A percentile compares a stretch with the other conserved stretches of the same genome.
These are phyloP conservation scores for Daktulosphaira vitifoliae DNA, from an alignment of 1,140 invertebrate species.

Conservation along the genomic window DNA sequence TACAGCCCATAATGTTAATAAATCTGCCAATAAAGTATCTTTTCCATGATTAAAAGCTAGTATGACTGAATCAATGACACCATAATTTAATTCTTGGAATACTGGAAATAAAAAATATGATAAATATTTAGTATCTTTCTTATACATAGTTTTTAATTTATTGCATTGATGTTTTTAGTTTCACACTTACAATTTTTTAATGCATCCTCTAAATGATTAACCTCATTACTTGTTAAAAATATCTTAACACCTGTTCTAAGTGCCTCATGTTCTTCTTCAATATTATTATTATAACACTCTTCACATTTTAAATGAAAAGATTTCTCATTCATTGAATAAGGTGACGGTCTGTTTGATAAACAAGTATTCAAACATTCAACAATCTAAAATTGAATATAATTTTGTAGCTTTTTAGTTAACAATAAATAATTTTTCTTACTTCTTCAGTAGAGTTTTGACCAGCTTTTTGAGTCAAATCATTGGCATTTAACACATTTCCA, in stretches of 20 bases:
- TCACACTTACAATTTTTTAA: constrained; percentile 20
- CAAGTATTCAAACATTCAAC: constrained; percentile 31
- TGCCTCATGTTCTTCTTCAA: constrained; percentile 9
- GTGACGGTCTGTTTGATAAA: neutral
- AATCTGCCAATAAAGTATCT: constrained; percentile 46
- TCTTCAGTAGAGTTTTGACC: constrained; percentile 73
- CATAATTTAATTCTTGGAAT: constrained; percentile 61
- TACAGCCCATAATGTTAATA: constrained; percentile 63
- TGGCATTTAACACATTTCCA: constrained; percentile 74
- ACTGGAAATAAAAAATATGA: constrained; percentile 47
- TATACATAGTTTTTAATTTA: no score
- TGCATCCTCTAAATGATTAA: constrained; percentile 1
- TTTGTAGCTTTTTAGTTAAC: no score
- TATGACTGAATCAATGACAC: constrained; percentile 65
- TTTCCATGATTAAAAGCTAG: constrained; percentile 50
- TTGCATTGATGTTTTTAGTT: no score
- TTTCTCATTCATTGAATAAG: constrained; percentile 3
- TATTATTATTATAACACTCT: constrained; percentile 4
- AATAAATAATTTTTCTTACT: constrained; percentile 46
- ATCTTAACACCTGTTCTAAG: constrained; percentile 15
- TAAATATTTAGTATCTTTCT: no score
- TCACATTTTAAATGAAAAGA: constrained; percentile 21
- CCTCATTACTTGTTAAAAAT: constrained; percentile 11
- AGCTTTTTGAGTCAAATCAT: constrained; percentile 71
- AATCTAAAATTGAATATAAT: constrained; percentile 17